Evolutionary conservation across 2,888 invertebrate genomes (phyloP), one percentile per base, ranked within the genome.

Genomic region (Yponomeuta malinellus): DNA sequence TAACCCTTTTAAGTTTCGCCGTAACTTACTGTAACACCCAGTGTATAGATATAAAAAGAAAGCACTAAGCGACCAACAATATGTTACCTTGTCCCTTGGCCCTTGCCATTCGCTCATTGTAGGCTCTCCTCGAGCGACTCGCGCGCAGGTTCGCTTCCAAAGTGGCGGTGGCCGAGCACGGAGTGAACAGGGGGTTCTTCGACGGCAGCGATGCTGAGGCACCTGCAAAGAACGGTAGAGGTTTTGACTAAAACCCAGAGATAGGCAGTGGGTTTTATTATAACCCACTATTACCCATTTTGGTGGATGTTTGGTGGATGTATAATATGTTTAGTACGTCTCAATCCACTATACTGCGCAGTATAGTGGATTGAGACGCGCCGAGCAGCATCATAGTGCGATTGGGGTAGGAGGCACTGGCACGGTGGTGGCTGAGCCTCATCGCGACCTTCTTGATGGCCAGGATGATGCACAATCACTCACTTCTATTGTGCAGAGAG

Each of bases 381-480:
- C 33, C 33, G 33, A 4, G 33, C 2, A 33, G 33, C 0, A 5
- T 33, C 5, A 5, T 33, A 33, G 33, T 33, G 33, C 2, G 33
- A 2, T 33, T 33, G 33, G 33, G 33, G 33, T 4, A 33, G 33
- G 33, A 33, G 33, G 5, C 3, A 1, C 33, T 33, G 33, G 33
- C 33, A 33, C 2, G 33, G 33, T 33, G 33, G 52, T 52, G 10
- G 52, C 52, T 3, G 69, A 33, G 29, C 23, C 12, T 31, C 15
- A 63, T 79, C 78, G 78, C 77, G 63, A 83, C 72, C 12, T 77
- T 81, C 73, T 81, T 81, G 74, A 84, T 77, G 6, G 81, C 80
- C n/a, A 83, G 73, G 33, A 83, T 76, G 66, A 79, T 52, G 52
- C 52, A 12, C 10, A 10, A 10, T 12, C 10, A 52, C 52, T 52